phyloP scores from a whole-genome alignment of 2,113 vertebrate genomes.

The Candoia aspera region DNA sequence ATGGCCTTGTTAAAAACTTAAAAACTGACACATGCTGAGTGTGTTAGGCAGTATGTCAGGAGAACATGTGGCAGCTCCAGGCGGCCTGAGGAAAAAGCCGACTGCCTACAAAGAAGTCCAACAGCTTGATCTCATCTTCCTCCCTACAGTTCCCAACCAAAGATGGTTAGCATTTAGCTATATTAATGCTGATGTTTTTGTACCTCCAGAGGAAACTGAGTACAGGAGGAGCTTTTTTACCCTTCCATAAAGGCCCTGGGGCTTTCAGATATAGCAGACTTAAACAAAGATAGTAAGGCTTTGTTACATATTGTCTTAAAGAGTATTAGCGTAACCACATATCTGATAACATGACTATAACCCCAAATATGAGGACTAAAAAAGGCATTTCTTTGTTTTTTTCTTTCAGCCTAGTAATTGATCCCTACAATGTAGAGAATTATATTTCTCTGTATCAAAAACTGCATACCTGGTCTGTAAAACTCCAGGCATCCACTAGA shows the following conservation, averaged over 20 bases:
- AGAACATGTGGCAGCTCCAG: neutral
- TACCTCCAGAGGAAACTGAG: constrained; percentile 11
- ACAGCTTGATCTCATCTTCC: neutral
- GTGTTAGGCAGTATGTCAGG: neutral
- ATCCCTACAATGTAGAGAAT: neutral
- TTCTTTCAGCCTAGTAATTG: neutral
- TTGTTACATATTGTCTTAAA: neutral
- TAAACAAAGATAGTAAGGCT: neutral
- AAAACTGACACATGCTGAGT: accelerated
- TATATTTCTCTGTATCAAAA: neutral
- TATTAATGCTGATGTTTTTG: constrained; percentile 14
- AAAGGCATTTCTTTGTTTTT: neutral
- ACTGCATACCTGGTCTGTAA: neutral
- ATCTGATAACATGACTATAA: neutral
- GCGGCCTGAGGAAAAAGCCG: constrained; percentile 18
- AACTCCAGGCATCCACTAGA: neutral
- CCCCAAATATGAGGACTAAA: neutral
- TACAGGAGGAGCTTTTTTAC: neutral
- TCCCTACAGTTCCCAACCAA: neutral
- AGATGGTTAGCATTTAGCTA: neutral
- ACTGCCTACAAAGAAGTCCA: neutral
- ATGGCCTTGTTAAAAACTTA: neutral
- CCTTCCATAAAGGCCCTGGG: neutral
- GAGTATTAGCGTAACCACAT: neutral
- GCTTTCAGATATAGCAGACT: neutral